A percentile compares a stretch with the other conserved stretches of the same genome.
These are phyloP conservation scores for Chrysemys picta DNA, from an alignment of 2,113 vertebrate genomes.

Conservation along the genomic window DNA sequence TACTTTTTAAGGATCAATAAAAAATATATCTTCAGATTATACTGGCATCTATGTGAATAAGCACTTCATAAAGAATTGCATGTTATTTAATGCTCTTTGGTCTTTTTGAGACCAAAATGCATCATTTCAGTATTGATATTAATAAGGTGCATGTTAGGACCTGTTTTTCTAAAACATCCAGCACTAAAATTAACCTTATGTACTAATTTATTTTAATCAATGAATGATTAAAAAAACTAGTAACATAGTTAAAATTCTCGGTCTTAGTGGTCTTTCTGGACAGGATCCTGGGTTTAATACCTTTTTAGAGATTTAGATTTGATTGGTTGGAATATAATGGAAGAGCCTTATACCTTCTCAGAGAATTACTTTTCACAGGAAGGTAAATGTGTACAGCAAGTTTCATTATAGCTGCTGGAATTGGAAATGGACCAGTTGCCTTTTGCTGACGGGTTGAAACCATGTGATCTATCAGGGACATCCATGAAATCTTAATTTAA, in stretches of 20 bases:
- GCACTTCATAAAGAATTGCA: neutral
- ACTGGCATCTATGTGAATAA: neutral
- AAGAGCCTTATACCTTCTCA: neutral
- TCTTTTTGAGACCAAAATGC: neutral
- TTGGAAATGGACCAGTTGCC: neutral
- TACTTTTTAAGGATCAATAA: neutral
- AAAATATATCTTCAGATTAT: neutral
- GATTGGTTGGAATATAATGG: neutral
- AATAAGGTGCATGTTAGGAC: neutral
- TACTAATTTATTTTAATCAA: neutral
- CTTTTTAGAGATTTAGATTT: neutral
- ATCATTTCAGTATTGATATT: neutral
- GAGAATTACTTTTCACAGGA: neutral
- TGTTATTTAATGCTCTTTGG: neutral
- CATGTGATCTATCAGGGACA: neutral
- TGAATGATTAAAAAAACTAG: neutral
- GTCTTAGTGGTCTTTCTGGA: neutral
- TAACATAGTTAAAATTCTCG: neutral
- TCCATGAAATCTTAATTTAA: neutral
- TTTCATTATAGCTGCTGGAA: neutral
- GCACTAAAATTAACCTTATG: neutral
- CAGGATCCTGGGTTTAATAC: neutral
- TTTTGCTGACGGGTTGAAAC: neutral
- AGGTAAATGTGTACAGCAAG: neutral
- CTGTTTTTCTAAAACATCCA: neutral